These are phyloP conservation scores for Drosophila melanica DNA, from an alignment of 1,140 invertebrate species.

Conservation along the genomic window DNA sequence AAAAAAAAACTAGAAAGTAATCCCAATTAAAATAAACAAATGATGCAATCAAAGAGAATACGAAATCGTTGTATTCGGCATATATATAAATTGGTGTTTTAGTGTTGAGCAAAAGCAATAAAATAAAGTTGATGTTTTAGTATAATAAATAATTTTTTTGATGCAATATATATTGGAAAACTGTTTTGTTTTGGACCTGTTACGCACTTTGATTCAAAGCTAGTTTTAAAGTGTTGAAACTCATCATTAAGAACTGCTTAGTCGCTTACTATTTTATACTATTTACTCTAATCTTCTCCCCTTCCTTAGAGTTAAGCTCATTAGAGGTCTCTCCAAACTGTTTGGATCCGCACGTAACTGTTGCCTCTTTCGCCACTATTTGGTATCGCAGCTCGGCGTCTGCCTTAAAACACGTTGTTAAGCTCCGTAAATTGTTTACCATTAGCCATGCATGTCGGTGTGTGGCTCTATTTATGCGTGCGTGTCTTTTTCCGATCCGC, in stretches of 20 bases:
- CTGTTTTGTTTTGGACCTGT: too few relatives aligned
- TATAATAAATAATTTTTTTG: too few relatives aligned
- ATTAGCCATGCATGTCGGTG: background rate
- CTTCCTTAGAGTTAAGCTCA: background rate
- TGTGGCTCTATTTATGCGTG: background rate
- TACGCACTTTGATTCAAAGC: too few relatives aligned
- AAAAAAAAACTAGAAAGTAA: conserved; percentile 21
- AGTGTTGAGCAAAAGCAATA: background rate
- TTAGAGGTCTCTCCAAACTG: background rate
- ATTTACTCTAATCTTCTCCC: too few relatives aligned
- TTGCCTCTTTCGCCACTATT: background rate
- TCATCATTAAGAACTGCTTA: too few relatives aligned
- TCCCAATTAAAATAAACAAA: conserved; percentile 23
- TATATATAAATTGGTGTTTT: conserved; percentile 8
- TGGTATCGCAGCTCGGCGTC: background rate
- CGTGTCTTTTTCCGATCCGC: background rate
- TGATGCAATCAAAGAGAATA: conserved; percentile 7
- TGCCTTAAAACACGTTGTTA: conserved; percentile 1
- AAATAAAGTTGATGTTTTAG: too few relatives aligned
- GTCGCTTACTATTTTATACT: too few relatives aligned
- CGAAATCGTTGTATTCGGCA: background rate
- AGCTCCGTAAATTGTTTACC: conserved; percentile 5
- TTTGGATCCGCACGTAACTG: too few relatives aligned
- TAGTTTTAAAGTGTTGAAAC: too few relatives aligned
- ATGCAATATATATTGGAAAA: too few relatives aligned